These are phyloP conservation scores for Aspidapion aeneum DNA, from an alignment of 2,888 invertebrate species.

Conservation along the genomic window DNA sequence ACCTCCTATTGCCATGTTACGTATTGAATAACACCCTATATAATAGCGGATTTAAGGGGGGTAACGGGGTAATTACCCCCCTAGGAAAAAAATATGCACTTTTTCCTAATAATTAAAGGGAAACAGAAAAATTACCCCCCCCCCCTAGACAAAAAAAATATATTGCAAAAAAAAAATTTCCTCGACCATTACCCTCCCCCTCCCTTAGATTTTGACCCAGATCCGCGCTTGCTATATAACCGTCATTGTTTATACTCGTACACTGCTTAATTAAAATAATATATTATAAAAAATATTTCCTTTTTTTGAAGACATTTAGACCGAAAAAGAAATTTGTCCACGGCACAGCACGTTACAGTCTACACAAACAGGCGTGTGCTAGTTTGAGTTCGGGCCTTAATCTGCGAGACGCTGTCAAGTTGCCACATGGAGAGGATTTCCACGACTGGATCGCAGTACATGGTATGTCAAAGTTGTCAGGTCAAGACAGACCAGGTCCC, in stretches of 20 bases:
- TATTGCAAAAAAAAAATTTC: no score
- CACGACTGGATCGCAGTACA: constrained; percentile 94
- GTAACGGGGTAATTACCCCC: no score
- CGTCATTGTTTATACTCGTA: background rate
- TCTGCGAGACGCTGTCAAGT: constrained; percentile 72
- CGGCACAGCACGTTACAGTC: constrained; percentile 80
- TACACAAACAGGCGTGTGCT: constrained; percentile 89
- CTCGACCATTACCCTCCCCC: no score
- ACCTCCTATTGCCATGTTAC: no score
- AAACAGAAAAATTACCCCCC: no score
- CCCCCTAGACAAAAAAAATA: no score
- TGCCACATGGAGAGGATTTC: constrained; percentile 79
- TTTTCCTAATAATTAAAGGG: no score
- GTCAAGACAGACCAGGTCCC: no score
- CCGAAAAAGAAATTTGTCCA: constrained; percentile 86
- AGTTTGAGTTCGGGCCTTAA: constrained; percentile 88
- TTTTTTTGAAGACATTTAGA: constrained; percentile 71
- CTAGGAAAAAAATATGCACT: no score
- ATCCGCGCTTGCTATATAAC: constrained; percentile 19
- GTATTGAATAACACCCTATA: no score
- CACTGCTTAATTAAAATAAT: background rate
- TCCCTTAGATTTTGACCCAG: no score
- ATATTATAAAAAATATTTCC: background rate
- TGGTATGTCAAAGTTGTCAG: constrained; percentile 56
- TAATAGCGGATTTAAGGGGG: no score